Percentiles rank a stretch among this genome's conserved stretches.
These are phyloP conservation scores for Drosophila recens DNA, from an alignment of 2,888 invertebrate species.

Conservation along the genomic window DNA sequence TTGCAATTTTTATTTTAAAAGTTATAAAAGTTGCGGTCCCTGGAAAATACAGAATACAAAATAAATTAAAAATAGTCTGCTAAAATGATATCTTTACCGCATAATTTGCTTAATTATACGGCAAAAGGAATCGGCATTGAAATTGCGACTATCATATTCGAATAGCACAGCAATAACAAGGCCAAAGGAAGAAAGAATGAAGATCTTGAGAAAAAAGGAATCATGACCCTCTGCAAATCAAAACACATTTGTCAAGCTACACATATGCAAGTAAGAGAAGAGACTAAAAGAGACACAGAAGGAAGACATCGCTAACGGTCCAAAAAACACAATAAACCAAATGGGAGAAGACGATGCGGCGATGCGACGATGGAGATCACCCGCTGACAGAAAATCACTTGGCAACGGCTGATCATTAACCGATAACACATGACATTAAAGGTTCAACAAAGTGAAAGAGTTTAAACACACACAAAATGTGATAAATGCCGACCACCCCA, in stretches of 20 bases:
- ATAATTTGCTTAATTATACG: not conserved
- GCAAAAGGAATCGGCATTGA: not conserved
- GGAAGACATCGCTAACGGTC: slow-evolving; percentile 9
- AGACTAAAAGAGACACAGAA: slow-evolving; percentile 10
- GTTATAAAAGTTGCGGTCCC: no score
- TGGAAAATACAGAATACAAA: no score
- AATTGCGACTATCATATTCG: not conserved
- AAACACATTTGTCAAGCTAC: slow-evolving; percentile 69
- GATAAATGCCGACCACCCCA: slow-evolving; percentile 82
- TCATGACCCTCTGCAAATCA: slow-evolving; percentile 55
- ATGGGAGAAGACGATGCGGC: slow-evolving; percentile 6
- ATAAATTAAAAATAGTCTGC: no score
- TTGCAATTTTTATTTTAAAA: no score
- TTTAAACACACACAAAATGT: slow-evolving; percentile 74
- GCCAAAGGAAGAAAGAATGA: not conserved
- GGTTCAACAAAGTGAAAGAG: slow-evolving; percentile 69
- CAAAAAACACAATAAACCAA: slow-evolving; percentile 4
- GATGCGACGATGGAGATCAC: slow-evolving; percentile 59
- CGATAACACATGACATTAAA: slow-evolving; percentile 84
- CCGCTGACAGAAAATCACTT: slow-evolving; percentile 80
- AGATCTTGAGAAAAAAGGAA: slow-evolving; percentile 6
- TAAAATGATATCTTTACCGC: not conserved
- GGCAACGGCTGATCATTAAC: slow-evolving; percentile 81
- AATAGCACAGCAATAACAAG: not conserved
- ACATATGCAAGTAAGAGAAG: slow-evolving; percentile 30